Percentiles rank a stretch among this genome's conserved stretches.
phyloP scores from a whole-genome alignment of 2,797 vertebrate species.

The Falco peregrinus region DNA sequence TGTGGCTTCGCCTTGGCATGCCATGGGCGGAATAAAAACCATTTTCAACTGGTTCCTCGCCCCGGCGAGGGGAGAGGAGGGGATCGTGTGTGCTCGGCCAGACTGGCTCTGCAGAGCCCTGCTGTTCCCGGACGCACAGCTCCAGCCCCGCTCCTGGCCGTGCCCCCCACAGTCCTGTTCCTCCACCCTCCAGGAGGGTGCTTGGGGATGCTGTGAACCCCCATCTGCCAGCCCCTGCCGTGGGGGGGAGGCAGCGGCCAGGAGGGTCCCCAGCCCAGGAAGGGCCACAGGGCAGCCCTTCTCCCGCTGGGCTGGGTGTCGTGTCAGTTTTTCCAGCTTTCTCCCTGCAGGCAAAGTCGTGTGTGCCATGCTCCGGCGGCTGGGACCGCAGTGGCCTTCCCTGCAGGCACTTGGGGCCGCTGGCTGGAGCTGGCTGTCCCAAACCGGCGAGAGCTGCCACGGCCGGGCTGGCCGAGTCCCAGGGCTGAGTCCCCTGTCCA shows the following conservation, averaged over 20 bases:
- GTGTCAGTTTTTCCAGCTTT: background rate
- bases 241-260: no score
- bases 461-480: background rate
- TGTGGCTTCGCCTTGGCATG: constrained; percentile 2
- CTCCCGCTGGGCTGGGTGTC: background rate
- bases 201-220: fast-evolving
- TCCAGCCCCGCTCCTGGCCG: background rate
- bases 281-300: background rate
- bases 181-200: background rate
- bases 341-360: background rate
- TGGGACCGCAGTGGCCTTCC: background rate
- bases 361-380: fast-evolving
- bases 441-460: background rate
- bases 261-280: background rate
- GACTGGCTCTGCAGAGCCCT: background rate
- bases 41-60: background rate
- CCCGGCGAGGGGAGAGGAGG: background rate
- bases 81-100: background rate
- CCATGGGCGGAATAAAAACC: background rate
- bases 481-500: background rate
- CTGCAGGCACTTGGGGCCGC: no score
- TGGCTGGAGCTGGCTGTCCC: background rate
- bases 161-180: background rate
- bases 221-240: background rate
- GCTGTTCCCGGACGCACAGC: fast-evolving